Percentiles rank a stretch among this genome's conserved stretches.
These are phyloP conservation scores for Athripsodes cinereus DNA, from an alignment of 2,888 invertebrate genomes.

Conservation along the genomic window DNA sequence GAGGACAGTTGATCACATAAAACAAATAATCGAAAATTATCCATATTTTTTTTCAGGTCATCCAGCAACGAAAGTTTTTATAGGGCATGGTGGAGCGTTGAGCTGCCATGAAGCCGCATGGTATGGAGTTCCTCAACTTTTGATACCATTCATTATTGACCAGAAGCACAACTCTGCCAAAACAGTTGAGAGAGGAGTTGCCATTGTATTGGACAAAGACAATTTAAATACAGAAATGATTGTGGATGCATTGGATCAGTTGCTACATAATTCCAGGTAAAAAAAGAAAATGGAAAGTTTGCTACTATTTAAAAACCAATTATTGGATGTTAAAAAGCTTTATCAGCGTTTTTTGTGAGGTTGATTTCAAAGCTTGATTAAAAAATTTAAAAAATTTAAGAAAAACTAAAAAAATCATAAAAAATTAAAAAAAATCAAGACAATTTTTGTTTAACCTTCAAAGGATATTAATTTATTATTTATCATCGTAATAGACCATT, in stretches of 20 bases:
- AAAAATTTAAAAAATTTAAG: too few species aligned
- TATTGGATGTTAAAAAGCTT: background rate
- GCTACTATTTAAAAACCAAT: too few species aligned
- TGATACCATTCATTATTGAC: constrained; percentile 26
- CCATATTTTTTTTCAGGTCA: constrained; percentile 19
- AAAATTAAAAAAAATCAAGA: too few species aligned
- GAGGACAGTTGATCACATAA: too few species aligned
- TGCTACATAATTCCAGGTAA: constrained; percentile 21
- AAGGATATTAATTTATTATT: too few species aligned
- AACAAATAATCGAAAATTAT: too few species aligned
- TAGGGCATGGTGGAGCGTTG: constrained; percentile 24
- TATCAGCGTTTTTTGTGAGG: background rate
- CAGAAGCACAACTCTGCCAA: constrained; percentile 25
- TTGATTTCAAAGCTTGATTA: too few species aligned
- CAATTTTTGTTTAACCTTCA: too few species aligned
- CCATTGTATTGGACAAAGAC: constrained; percentile 19
- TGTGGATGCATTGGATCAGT: constrained; percentile 9
- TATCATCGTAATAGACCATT: too few species aligned
- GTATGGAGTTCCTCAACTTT: constrained; percentile 25
- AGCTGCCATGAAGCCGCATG: constrained; percentile 23
- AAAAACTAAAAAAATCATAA: too few species aligned
- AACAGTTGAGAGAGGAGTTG: constrained; percentile 23
- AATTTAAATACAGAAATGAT: constrained; percentile 16
- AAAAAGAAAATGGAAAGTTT: background rate
- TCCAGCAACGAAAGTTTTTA: constrained; percentile 16